phyloP scores from a whole-genome alignment of 2,113 vertebrate species.

The Labeo rohita region DNA sequence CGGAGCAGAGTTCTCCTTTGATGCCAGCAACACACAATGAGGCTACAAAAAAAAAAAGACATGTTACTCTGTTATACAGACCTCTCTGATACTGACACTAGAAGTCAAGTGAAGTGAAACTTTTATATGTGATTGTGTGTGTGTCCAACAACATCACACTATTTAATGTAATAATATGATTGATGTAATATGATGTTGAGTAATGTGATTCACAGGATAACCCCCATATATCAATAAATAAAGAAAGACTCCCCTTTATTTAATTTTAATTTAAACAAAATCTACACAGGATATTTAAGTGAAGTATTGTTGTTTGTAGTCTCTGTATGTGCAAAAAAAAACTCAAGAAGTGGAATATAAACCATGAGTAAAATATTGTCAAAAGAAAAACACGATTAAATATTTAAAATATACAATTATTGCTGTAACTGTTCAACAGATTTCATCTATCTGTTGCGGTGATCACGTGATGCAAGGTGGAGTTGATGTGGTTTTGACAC shows the following conservation, averaged over 20 bases:
- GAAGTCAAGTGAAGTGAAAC: too few species aligned
- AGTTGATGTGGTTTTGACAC: background rate
- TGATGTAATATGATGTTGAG: background rate
- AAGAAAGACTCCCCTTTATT: conserved; percentile 2
- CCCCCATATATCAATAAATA: background rate
- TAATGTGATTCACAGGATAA: background rate
- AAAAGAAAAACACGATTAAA: background rate
- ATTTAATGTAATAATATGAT: too few species aligned
- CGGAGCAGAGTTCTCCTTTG: conserved; percentile 97
- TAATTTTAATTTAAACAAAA: background rate
- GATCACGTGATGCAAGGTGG: background rate
- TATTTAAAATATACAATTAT: background rate
- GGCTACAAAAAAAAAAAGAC: conserved; percentile 77
- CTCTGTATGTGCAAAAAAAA: background rate
- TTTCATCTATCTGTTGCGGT: background rate
- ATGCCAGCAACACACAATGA: conserved; percentile 96
- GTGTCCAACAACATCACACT: background rate
- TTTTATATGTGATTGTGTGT: background rate
- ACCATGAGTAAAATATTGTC: background rate
- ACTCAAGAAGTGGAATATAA: background rate
- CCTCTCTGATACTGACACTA: background rate
- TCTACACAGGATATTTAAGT: background rate
- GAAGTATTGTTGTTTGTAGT: too few species aligned
- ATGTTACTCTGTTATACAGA: background rate
- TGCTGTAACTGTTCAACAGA: background rate